Evolutionary conservation across 2,888 invertebrate species (phyloP), one percentile per base, ranked within the genome.

Genomic region (Xiphydria camelus): DNA sequence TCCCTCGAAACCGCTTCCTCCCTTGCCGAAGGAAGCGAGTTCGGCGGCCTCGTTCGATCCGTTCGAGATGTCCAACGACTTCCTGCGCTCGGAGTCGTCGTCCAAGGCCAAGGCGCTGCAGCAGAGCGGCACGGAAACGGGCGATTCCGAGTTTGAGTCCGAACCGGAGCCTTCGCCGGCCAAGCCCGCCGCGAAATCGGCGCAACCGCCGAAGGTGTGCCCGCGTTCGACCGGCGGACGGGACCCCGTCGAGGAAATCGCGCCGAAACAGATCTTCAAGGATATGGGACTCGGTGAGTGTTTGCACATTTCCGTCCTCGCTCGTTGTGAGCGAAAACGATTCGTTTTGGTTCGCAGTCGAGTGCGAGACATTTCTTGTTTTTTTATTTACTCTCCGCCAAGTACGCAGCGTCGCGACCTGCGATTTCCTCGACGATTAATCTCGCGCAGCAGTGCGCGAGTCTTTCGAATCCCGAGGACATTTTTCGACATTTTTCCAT

Each of bases 241-340:
- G n/a, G 59, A 62, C 26, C 69, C 68, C 4, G 52, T 67, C 6
- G 71, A 70, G 12, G 67, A 71, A 47, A 70, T 73, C 26, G 71
- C 71, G 4, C 66, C 86, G 31, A 86, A 86, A 65, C 84, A 85
- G 55, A 84, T 87, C 64, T 87, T 87, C 78, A 82, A 83, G 71
- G 83, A 83, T 73, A 85, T 87, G 82, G 86, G 86, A 62, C 77
- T 87, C 39, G 87, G 87, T 87, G 69, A 85, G 84, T 81, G 23
- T n/a, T n/a, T n/a, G n/a, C n/a, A n/a, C n/a, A 34, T 7, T 23
- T 23, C n/a, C n/a, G n/a, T 23, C 23, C 6, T 6, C 23, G 7
- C 7, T 4, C 15, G 4, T 37, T 4, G 10, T 10, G 18, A 15
- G 34, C 10, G 21, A 4, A 14, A 10, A 23, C 15, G 5, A 2